phyloP scores from a whole-genome alignment of 1,140 invertebrate species.

The Lepidurus couesii region DNA sequence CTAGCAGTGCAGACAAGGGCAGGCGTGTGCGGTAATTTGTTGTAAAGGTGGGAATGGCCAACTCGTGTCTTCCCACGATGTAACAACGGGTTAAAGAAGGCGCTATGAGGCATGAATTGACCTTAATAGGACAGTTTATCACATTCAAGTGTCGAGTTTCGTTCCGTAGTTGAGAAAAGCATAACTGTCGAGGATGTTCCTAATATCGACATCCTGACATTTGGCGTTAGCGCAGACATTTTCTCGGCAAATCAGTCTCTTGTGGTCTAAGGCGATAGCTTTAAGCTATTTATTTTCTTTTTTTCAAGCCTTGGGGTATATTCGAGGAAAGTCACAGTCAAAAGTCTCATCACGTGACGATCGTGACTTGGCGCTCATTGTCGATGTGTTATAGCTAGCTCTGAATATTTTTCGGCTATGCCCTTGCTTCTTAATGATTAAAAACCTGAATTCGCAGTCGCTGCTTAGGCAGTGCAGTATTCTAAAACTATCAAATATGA shows the following conservation, averaged over 20 bases:
- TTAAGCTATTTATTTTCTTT: no score
- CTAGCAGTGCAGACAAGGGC: neutral
- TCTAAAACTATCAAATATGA: no score
- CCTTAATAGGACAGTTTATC: constrained; percentile 19
- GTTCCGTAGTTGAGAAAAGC: neutral
- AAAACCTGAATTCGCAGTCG: no score
- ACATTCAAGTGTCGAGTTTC: neutral
- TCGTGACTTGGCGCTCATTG: constrained; percentile 12
- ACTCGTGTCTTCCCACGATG: constrained; percentile 8
- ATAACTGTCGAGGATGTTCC: constrained; percentile 7
- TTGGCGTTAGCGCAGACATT: neutral
- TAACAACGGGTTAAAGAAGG: neutral
- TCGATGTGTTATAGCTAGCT: neutral
- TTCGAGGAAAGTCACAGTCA: neutral
- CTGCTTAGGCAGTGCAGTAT: no score
- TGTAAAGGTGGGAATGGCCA: neutral
- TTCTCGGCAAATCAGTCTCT: no score
- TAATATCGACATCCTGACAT: constrained; percentile 19
- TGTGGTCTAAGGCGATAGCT: no score
- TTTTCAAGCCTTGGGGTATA: no score
- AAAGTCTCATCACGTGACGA: neutral
- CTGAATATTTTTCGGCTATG: neutral
- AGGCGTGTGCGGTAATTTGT: neutral
- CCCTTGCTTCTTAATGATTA: neutral
- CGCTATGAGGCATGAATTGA: neutral